phyloP scores from a whole-genome alignment of 2,888 invertebrate genomes.

The Petrolisthes cinctipes region DNA sequence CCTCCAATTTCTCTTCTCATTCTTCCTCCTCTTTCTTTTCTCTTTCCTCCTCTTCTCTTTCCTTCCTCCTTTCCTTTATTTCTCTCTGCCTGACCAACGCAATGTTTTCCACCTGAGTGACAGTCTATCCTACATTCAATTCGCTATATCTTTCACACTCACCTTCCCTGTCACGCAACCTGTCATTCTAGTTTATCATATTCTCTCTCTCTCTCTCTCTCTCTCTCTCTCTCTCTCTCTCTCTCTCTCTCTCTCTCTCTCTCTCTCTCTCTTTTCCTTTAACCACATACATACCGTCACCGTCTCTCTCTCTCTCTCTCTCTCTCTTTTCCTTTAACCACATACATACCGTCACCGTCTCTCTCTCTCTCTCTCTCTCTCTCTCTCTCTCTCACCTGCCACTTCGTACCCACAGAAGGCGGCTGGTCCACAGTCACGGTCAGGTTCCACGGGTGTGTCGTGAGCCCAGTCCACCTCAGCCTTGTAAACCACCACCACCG shows the following conservation, averaged over 20 bases:
- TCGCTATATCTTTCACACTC: not conserved
- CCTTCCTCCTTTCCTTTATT: not conserved
- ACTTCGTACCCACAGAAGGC: slow-evolving; percentile 45
- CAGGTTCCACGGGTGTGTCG: slow-evolving; percentile 21
- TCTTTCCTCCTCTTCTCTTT: not conserved
- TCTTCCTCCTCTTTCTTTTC: not conserved
- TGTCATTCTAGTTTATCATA: too few relatives aligned
- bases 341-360: not conserved
- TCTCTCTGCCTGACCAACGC: not conserved
- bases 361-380: not conserved
- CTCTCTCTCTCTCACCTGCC: slow-evolving; percentile 15
- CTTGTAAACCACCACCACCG: not conserved
- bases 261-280: slow-evolving; percentile 12
- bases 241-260: not conserved
- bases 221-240: slow-evolving; percentile 25
- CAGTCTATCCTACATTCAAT: not conserved
- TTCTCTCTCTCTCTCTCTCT: slow-evolving; percentile 22
- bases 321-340: not conserved
- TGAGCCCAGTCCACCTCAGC: slow-evolving; percentile 48
- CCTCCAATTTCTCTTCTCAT: not conserved
- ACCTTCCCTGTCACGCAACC: not conserved
- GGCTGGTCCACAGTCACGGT: slow-evolving; percentile 40
- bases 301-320: not conserved
- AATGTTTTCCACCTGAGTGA: too few relatives aligned
- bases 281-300: not conserved